These are phyloP conservation scores for Chionomys nivalis DNA, from an alignment of 2,113 vertebrate genomes.

Conservation along the genomic window DNA sequence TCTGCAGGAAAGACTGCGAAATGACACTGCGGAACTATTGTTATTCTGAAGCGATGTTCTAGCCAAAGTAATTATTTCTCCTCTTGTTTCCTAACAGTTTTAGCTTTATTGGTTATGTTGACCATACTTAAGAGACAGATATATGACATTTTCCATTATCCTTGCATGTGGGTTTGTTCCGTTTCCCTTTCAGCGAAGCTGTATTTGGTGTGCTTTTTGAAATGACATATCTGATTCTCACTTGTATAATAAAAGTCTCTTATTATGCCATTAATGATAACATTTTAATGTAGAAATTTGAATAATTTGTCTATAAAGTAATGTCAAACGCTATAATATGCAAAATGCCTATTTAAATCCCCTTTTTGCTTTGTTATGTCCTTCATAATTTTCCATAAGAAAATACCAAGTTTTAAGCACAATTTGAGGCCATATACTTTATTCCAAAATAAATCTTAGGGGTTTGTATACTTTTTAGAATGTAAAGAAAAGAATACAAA, in stretches of 20 bases:
- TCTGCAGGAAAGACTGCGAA: slow-evolving; percentile 92
- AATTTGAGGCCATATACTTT: slow-evolving; percentile 43
- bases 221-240: slow-evolving; percentile 66
- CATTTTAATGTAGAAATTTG: slow-evolving; percentile 25
- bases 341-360: slow-evolving; percentile 57
- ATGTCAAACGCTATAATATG: slow-evolving; percentile 71
- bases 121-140: slow-evolving; percentile 82
- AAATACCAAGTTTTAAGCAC: slow-evolving; percentile 71
- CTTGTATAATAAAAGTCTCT: slow-evolving; percentile 38
- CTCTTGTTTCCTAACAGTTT: slow-evolving; percentile 88
- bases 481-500: slow-evolving; percentile 69
- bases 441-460: slow-evolving; percentile 70
- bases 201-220: slow-evolving; percentile 55
- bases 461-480: slow-evolving; percentile 67
- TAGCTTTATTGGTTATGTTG: slow-evolving; percentile 84
- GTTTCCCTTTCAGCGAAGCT: slow-evolving; percentile 67
- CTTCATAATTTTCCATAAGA: slow-evolving; percentile 56
- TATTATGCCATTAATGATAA: slow-evolving; percentile 51
- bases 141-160: slow-evolving; percentile 67
- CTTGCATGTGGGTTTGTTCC: slow-evolving; percentile 72
- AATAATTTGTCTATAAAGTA: slow-evolving; percentile 59
- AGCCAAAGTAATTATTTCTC: slow-evolving; percentile 90
- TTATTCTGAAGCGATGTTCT: slow-evolving; percentile 95
- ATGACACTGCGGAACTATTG: slow-evolving; percentile 93
- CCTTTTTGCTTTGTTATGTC: slow-evolving; percentile 36